A percentile compares a stretch with the other conserved stretches of the same genome.
These are phyloP conservation scores for Aphrophora alni DNA, from an alignment of 2,888 invertebrate genomes.

Conservation along the genomic window DNA sequence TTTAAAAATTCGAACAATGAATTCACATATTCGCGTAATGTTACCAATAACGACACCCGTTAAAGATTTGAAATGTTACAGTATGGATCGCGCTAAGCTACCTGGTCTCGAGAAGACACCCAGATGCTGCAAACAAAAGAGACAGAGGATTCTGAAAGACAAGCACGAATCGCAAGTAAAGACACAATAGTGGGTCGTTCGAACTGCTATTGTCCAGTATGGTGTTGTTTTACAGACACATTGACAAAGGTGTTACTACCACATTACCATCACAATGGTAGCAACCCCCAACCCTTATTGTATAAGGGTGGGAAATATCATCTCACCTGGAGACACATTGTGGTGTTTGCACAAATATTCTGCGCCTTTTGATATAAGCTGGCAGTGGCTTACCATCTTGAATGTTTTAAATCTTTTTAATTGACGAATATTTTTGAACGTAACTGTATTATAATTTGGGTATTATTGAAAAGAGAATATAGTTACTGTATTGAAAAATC, in stretches of 20 bases:
- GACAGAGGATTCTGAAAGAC: background rate
- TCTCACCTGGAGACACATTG: background rate
- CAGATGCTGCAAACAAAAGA: background rate
- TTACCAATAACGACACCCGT: too few relatives aligned
- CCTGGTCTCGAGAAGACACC: background rate
- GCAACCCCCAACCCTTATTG: background rate
- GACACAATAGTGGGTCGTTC: slow-evolving; percentile 2
- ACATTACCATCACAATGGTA: background rate
- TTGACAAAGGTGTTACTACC: slow-evolving; percentile 5
- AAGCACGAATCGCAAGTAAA: background rate
- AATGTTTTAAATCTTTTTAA: too few relatives aligned
- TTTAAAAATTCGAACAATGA: too few relatives aligned
- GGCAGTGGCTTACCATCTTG: too few relatives aligned
- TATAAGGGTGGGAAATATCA: background rate
- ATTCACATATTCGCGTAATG: too few relatives aligned
- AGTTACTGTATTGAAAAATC: too few relatives aligned
- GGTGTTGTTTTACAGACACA: slow-evolving; percentile 2
- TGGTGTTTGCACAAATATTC: background rate
- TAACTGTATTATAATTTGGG: too few relatives aligned
- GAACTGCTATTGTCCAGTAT: background rate
- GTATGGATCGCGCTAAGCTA: slow-evolving; percentile 7
- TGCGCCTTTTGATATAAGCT: too few relatives aligned
- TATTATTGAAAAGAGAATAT: too few relatives aligned
- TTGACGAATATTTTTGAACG: too few relatives aligned
- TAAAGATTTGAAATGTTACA: too few relatives aligned